A percentile compares a stretch with the other conserved stretches of the same genome.
These are phyloP conservation scores for Leptinotarsa rubiginosa DNA, from an alignment of 2,888 invertebrate species.

Conservation along the genomic window DNA sequence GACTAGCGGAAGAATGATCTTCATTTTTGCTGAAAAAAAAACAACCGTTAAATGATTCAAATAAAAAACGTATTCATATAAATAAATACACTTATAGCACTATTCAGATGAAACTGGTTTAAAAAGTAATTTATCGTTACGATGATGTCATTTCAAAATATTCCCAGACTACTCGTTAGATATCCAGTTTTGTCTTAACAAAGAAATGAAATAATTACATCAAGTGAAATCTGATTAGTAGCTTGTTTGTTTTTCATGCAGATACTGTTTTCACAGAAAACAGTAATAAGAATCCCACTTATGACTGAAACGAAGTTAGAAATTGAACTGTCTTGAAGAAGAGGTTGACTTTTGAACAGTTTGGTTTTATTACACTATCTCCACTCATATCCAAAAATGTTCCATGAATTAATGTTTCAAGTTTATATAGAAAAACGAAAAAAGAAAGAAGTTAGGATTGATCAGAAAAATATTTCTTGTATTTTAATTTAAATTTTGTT, in stretches of 20 bases:
- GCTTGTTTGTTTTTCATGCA: background rate
- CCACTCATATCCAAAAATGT: too few species aligned
- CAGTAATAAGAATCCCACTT: too few species aligned
- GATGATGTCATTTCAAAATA: constrained; percentile 3
- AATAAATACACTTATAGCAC: constrained; percentile 4
- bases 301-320: too few species aligned
- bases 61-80: background rate
- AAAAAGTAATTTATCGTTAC: background rate
- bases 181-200: background rate
- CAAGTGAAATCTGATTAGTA: background rate
- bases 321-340: too few species aligned
- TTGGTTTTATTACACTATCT: too few species aligned
- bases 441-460: too few species aligned
- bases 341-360: too few species aligned
- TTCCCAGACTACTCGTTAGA: background rate
- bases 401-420: too few species aligned
- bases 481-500: too few species aligned
- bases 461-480: too few species aligned
- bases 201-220: background rate
- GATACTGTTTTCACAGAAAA: too few species aligned
- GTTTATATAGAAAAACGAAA: too few species aligned
- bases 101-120: constrained; percentile 10
- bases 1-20: constrained; percentile 92
- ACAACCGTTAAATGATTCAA: background rate
- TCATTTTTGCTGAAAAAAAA: constrained; percentile 88